Conservation (phyloP, 2,797 vertebrate species). For the Sebastes minor region DNA sequence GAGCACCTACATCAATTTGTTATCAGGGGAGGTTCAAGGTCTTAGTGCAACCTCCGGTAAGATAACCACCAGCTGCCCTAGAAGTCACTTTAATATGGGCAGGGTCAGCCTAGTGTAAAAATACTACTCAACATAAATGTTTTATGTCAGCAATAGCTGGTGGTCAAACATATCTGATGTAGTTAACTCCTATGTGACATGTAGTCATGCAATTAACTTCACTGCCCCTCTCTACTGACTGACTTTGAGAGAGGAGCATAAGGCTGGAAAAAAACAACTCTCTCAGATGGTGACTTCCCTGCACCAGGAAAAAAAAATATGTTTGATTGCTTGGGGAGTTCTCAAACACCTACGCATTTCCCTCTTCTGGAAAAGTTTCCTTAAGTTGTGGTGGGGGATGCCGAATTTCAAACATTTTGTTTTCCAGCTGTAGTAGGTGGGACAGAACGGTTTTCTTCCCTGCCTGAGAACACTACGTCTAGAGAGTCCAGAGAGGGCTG, state of each 20-base stretch:
- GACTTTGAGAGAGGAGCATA: conserved; percentile 15
- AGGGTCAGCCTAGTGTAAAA: conserved; percentile 27
- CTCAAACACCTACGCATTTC: conserved; percentile 61
- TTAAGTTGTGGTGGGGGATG: conserved; percentile 28
- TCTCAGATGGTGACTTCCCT: conserved; percentile 48
- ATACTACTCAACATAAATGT: conserved; percentile 16
- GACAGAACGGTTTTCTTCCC: conserved; percentile 13
- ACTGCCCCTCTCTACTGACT: conserved; percentile 2
- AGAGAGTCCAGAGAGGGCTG: neutral
- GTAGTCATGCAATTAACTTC: conserved; percentile 41
- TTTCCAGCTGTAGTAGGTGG: conserved; percentile 25
- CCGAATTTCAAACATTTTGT: conserved; percentile 47
- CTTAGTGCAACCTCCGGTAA: conserved; percentile 38
- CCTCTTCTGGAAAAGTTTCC: conserved; percentile 52
- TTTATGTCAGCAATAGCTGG: conserved; percentile 16
- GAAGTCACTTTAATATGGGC: conserved; percentile 50
- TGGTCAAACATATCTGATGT: conserved; percentile 34
- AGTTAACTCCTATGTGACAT: conserved; percentile 17
- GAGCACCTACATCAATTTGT: conserved; percentile 45
- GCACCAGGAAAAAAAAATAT: conserved; percentile 53
- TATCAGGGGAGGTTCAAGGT: conserved; percentile 22
- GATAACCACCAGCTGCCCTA: conserved; percentile 45
- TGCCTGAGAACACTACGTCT: conserved; percentile 5
- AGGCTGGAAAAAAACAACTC: conserved; percentile 17
- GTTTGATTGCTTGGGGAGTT: conserved; percentile 54